A percentile compares a stretch with the other conserved stretches of the same genome.
These are phyloP conservation scores for Aurelia aurita complex sp. Pacific DNA, from an alignment of 30 jellyfish, hydroid and myxozoan genomes.

Conservation along the genomic window DNA sequence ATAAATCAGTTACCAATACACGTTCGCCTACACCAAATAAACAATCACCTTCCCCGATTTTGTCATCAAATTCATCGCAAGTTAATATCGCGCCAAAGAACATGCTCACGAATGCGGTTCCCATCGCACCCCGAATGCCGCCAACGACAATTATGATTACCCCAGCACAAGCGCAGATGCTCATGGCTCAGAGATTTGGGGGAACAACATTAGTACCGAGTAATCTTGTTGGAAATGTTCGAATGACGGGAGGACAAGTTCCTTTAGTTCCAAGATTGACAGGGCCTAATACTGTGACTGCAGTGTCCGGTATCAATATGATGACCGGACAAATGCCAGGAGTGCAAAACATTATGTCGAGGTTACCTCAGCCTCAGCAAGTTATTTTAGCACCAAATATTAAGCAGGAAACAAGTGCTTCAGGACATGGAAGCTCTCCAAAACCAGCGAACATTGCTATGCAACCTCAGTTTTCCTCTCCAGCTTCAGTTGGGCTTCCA, in stretches of 20 bases:
- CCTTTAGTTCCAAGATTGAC: conserved; percentile 89
- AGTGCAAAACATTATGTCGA: conserved; percentile 76
- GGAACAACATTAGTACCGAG: conserved; percentile 84
- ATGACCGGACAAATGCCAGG: conserved; percentile 83
- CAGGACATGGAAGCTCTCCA: conserved; percentile 44
- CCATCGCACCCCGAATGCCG: conserved; percentile 97
- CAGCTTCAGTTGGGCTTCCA: conserved; percentile 56
- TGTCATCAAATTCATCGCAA: conserved; percentile 61
- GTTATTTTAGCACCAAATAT: conserved; percentile 33
- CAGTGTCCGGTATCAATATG: conserved; percentile 63
- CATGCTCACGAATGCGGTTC: conserved; percentile 79
- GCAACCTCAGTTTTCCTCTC: conserved; percentile 65
- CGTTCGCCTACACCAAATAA: conserved; percentile 63
- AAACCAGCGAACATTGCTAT: conserved; percentile 48
- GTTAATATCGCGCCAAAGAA: conserved; percentile 94
- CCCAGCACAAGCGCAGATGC: conserved; percentile 89
- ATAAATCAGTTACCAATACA: conserved; percentile 9
- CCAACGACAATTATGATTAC: conserved; percentile 83
- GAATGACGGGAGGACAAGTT: conserved; percentile 88
- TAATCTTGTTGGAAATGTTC: conserved; percentile 66
- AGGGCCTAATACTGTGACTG: conserved; percentile 64
- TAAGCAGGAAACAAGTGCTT: conserved; percentile 59
- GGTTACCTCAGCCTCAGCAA: conserved; percentile 54
- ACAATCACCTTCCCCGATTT: conserved; percentile 45
- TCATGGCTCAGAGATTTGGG: conserved; percentile 87